Evolutionary conservation across 2,888 invertebrate genomes (phyloP), one percentile per base, ranked within the genome.

Genomic region (Rhyacophila evoluta): DNA sequence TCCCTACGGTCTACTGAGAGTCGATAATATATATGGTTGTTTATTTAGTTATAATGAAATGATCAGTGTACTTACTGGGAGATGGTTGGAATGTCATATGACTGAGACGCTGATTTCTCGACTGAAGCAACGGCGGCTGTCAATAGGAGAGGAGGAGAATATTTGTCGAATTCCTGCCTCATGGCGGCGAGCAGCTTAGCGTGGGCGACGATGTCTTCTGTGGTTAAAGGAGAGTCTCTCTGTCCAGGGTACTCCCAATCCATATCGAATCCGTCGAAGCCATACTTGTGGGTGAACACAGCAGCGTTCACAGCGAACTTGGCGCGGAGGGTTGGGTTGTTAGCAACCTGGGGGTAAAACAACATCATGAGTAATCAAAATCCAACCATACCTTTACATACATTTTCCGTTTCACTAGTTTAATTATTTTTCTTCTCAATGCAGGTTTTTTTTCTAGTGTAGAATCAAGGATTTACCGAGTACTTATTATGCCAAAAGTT

Each of bases 261-360:
- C n/a, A 93, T 81, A 84, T 93, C 92, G 28, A 93, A 87, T 3
- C 93, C 93, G 83, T 93, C 91, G 82, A 93, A 93, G 0, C 86
- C 85, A 83, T 92, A 86, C 19, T 86, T 85, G 67, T 85, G 83
- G 0, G 92, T 83, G 82, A 92, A 91, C 0, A 84, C 83, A 0
- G 91, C 84, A 2, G 88, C 89, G 68, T 88, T 90, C 11, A 87
- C 82, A 4, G 91, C 89, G 81, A 93, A 91, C 10, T 36, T 83
- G 0, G 85, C 81, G 55, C 91, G 86, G 5, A 85, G 79, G 0
- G 77, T 55, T 2, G 87, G 83, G 77, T 85, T 84, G 15, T 84
- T 83, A 2, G 86, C 84, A 81, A 87, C 83, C 76, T 83, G 29
- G 5, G 55, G 39, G 6, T 11, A n/a, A 74, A 19, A 71, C n/a